Conservation (phyloP, 2,888 invertebrate genomes). For the Drosophila emarginata region DNA sequence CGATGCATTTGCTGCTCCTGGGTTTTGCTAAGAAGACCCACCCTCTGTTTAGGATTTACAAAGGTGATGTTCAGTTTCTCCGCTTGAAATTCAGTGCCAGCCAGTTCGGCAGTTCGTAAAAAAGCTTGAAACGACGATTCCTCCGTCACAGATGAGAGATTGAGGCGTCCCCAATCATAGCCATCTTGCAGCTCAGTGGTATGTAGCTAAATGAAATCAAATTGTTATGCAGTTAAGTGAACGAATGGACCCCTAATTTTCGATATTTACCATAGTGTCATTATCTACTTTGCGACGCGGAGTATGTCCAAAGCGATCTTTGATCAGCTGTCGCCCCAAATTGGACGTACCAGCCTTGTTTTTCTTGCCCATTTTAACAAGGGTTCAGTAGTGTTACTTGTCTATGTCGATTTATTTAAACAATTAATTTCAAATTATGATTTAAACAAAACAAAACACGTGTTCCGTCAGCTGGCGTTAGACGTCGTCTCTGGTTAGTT, state of each 20-base stretch:
- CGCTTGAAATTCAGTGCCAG: slow-evolving; percentile 95
- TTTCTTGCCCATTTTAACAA: slow-evolving; percentile 87
- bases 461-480: background rate
- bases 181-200: slow-evolving; percentile 95
- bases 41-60: slow-evolving; percentile 85
- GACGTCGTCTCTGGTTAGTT: background rate
- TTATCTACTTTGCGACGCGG: slow-evolving; percentile 87
- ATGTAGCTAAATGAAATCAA: slow-evolving; percentile 84
- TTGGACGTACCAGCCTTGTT: slow-evolving; percentile 83
- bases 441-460: slow-evolving; percentile 1
- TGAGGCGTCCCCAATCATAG: slow-evolving; percentile 94
- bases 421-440: background rate
- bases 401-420: background rate
- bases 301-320: slow-evolving; percentile 88
- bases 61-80: slow-evolving; percentile 94
- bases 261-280: slow-evolving; percentile 86
- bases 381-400: background rate
- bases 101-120: slow-evolving; percentile 95
- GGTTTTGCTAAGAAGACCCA: slow-evolving; percentile 85
- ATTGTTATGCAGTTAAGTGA: background rate
- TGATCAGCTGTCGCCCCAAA: slow-evolving; percentile 89
- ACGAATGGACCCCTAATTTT: background rate
- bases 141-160: slow-evolving; percentile 96
- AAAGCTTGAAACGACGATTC: slow-evolving; percentile 98
- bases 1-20: slow-evolving; percentile 84